Evolutionary conservation across 1,140 invertebrate species (phyloP), one percentile per base, ranked within the genome.

Genomic region (Trichomalopsis sarcophagae): DNA sequence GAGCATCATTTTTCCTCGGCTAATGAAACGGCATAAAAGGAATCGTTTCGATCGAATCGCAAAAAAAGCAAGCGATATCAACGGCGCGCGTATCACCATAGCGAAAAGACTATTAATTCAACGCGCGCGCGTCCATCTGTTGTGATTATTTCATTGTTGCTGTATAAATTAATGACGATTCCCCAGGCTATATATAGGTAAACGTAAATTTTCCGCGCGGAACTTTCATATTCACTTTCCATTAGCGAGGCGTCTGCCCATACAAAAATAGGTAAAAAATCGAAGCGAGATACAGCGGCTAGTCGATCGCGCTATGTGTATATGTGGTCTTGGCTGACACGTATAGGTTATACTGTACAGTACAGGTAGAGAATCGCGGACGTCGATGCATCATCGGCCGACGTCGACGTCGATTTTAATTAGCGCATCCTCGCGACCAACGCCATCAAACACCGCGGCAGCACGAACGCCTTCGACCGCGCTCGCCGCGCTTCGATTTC

Each of bases 321-420:
- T 36, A 23, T 47, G 33, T 73, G 30, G 1, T 27, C 27, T 1
- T 23, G 23, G 73, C 47, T 30, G 62, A 76, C 55, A 10, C 21
- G 30, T 40, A 76, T 36, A n/a, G 4, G 4, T 21, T 7, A 62
- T 62, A 62, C 33, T 6, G 6, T 62, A 62, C 7, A 40, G 44
- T 2, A 74, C 30, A 71, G n/a, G 36, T 23, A 66, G 62, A 73
- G 76, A 69, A 78, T 27, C 75, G 44, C 75, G 44, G 79, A 44
- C 69, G 50, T 69, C 82, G 75, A 86, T 86, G 73, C 69, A 86
- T 86, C 87, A 87, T 86, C 85, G 87, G 76, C 86, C 84, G 87
- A 87, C 86, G 87, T 88, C 87, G 87, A 85, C 87, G 84, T 86
- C 84, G 86, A 86, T 88, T 87, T 87, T 87, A 85, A 82, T 87